These are phyloP conservation scores for Aurelia aurita DNA, from an alignment of 30 jellyfish, hydroid and myxozoan genomes.

Conservation along the genomic window DNA sequence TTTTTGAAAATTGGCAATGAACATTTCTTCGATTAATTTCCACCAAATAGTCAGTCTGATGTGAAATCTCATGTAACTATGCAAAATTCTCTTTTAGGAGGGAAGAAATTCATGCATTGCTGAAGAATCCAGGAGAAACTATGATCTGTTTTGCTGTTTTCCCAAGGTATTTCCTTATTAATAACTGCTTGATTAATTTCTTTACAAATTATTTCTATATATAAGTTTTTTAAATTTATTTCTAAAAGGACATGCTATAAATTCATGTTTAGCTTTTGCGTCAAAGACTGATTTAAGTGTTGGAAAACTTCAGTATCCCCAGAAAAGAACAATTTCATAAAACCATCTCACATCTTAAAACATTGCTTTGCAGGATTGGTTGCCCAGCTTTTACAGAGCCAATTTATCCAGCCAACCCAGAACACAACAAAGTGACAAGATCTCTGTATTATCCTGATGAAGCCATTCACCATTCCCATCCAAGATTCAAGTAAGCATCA, in stretches of 20 bases:
- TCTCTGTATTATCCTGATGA: constrained; percentile 93
- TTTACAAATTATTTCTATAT: too few relatives aligned
- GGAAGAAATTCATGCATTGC: constrained; percentile 54
- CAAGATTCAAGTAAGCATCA: constrained; percentile 94
- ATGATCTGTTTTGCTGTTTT: constrained; percentile 81
- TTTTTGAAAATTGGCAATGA: background rate
- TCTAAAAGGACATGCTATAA: too few relatives aligned
- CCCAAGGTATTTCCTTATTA: constrained; percentile 90
- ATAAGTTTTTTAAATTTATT: too few relatives aligned
- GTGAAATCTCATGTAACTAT: background rate
- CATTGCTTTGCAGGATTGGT: constrained; percentile 71
- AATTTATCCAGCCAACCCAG: constrained; percentile 72
- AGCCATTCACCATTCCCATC: constrained; percentile 94
- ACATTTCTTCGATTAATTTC: background rate
- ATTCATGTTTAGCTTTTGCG: too few relatives aligned
- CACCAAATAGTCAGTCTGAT: background rate
- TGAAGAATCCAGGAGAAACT: constrained; percentile 60
- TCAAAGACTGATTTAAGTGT: too few relatives aligned
- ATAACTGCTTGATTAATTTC: too few relatives aligned
- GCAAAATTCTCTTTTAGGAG: constrained; percentile 47
- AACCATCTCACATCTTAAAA: too few relatives aligned
- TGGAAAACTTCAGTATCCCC: too few relatives aligned
- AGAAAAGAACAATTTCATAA: too few relatives aligned
- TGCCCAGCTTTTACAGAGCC: constrained; percentile 95
- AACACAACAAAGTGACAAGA: constrained; percentile 79